These are phyloP conservation scores for Drosophila grimshawi DNA, from an alignment of 1,140 invertebrate genomes.

Conservation along the genomic window DNA sequence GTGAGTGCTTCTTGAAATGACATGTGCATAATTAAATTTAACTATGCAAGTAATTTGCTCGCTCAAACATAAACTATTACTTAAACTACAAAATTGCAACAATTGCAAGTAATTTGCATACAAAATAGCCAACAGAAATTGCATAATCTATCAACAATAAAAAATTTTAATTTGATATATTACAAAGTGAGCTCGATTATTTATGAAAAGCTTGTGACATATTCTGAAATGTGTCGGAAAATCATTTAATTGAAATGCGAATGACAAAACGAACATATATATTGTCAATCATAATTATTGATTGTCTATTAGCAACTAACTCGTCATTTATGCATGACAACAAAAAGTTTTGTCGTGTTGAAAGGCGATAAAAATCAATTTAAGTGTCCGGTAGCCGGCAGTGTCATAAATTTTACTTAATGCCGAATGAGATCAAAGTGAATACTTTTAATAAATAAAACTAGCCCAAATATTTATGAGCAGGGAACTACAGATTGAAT, in stretches of 20 bases:
- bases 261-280: slow-evolving; percentile 20
- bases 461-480: not conserved
- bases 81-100: not conserved
- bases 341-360: slow-evolving; percentile 63
- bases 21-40: not conserved
- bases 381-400: slow-evolving; percentile 57
- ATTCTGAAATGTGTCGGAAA: slow-evolving; percentile 45
- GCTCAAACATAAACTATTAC: not conserved
- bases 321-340: slow-evolving; percentile 62
- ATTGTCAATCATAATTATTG: slow-evolving; percentile 81
- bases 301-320: slow-evolving; percentile 66
- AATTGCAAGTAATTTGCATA: slow-evolving; percentile 17
- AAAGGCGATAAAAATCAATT: slow-evolving; percentile 79
- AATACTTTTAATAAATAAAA: slow-evolving; percentile 34
- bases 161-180: slow-evolving; percentile 1
- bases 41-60: not conserved
- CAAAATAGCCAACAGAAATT: slow-evolving; percentile 14
- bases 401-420: slow-evolving; percentile 54
- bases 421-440: slow-evolving; percentile 22
- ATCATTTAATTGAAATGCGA: slow-evolving; percentile 49
- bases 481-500: not conserved
- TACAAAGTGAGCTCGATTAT: not conserved
- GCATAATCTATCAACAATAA: slow-evolving; percentile 27
- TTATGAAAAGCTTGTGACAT: slow-evolving; percentile 17
- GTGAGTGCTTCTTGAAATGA: not conserved